phyloP scores from a whole-genome alignment of 2,888 invertebrate species.

The Hyposoter didymator region DNA sequence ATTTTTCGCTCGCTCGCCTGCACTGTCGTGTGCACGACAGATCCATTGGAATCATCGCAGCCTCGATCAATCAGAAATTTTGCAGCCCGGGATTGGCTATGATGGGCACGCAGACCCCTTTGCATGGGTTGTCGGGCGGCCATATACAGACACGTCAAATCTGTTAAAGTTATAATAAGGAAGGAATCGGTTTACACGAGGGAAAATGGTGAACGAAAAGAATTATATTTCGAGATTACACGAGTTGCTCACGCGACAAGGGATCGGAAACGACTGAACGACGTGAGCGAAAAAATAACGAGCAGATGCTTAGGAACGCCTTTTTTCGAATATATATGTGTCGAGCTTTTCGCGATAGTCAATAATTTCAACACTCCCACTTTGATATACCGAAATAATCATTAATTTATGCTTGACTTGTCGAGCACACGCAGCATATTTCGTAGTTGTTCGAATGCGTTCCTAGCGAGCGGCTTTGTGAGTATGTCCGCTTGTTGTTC shows the following conservation, averaged over 20 bases:
- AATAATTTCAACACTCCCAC: conserved; percentile 36
- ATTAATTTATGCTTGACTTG: conserved; percentile 12
- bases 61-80: too few species aligned
- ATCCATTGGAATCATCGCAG: too few species aligned
- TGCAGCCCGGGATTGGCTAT: too few species aligned
- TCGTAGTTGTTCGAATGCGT: conserved; percentile 37
- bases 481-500: conserved; percentile 42
- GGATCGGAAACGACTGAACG: neutral
- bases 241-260: neutral
- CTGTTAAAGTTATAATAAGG: neutral
- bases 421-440: conserved; percentile 33
- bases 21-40: too few species aligned
- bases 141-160: too few species aligned
- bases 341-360: conserved; percentile 6
- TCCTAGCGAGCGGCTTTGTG: conserved; percentile 34
- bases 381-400: conserved; percentile 11
- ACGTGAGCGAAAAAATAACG: neutral
- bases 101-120: too few species aligned
- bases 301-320: neutral
- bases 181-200: conserved; percentile 25
- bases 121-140: too few species aligned
- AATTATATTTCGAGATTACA: conserved; percentile 1
- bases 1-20: too few species aligned
- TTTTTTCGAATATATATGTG: neutral
- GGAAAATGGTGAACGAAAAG: conserved; percentile 24